Conservation (phyloP, 2,888 invertebrate genomes). For the Caenorhabditis angaria region DNA sequence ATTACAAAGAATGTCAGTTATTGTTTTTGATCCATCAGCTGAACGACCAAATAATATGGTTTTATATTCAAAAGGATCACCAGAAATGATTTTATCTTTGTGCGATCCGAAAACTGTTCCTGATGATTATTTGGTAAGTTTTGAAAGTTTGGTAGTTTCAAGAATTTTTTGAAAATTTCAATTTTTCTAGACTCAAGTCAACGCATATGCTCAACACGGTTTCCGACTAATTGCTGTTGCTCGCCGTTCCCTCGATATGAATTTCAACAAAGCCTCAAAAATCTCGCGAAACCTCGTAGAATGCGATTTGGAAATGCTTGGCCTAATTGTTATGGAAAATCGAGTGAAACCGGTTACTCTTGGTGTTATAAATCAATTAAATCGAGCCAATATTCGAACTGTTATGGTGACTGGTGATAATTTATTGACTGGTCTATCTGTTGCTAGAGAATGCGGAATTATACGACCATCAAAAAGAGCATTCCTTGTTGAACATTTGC, state of each 20-base stretch:
- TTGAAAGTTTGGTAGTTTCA: background rate
- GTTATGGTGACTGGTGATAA: slow-evolving; percentile 94
- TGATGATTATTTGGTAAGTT: slow-evolving; percentile 72
- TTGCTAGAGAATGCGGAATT: slow-evolving; percentile 84
- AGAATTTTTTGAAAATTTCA: background rate
- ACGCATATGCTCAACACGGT: slow-evolving; percentile 74
- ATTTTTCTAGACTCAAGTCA: slow-evolving; percentile 65
- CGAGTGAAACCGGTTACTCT: slow-evolving; percentile 78
- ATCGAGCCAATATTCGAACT: slow-evolving; percentile 81
- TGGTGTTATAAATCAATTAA: slow-evolving; percentile 73
- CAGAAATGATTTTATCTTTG: slow-evolving; percentile 73
- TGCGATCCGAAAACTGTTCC: slow-evolving; percentile 76
- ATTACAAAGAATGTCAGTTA: slow-evolving; percentile 77
- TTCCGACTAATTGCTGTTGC: slow-evolving; percentile 76
- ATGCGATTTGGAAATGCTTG: slow-evolving; percentile 80
- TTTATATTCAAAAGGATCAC: slow-evolving; percentile 74
- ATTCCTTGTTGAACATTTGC: slow-evolving; percentile 52
- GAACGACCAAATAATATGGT: slow-evolving; percentile 71
- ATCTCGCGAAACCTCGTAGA: slow-evolving; percentile 56
- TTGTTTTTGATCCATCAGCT: slow-evolving; percentile 68
- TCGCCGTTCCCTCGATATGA: slow-evolving; percentile 73
- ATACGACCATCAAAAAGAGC: slow-evolving; percentile 64
- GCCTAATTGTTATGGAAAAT: slow-evolving; percentile 93
- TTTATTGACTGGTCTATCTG: slow-evolving; percentile 89
- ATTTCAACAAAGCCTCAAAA: slow-evolving; percentile 69